Conservation (phyloP, 2,888 invertebrate species). For the Drosophila bunnanda region DNA sequence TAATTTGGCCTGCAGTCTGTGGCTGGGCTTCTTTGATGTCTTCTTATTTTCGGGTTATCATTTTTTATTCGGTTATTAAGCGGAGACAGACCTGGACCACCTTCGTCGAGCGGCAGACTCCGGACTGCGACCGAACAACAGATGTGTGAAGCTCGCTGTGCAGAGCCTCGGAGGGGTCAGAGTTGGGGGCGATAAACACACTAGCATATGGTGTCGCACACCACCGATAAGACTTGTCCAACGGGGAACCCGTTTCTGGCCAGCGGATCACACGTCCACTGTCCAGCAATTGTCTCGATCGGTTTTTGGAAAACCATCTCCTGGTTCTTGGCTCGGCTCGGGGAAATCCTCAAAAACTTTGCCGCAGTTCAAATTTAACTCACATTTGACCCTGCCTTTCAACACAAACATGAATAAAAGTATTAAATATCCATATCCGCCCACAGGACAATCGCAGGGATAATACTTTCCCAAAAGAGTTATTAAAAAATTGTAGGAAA, state of each 20-base stretch:
- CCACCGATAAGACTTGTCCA: constrained; percentile 31
- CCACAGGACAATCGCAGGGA: constrained; percentile 67
- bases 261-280: constrained; percentile 17
- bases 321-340: not conserved
- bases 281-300: constrained; percentile 16
- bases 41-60: constrained; percentile 80
- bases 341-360: constrained; percentile 47
- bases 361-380: constrained; percentile 64
- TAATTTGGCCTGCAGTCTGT: constrained; percentile 49
- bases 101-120: constrained; percentile 29
- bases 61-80: constrained; percentile 79
- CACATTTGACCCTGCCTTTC: constrained; percentile 58
- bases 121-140: constrained; percentile 47
- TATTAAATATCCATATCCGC: constrained; percentile 78
- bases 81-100: constrained; percentile 54
- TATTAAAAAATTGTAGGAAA: constrained; percentile 63
- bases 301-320: constrained; percentile 16
- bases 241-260: constrained; percentile 14
- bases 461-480: constrained; percentile 68
- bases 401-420: constrained; percentile 52
- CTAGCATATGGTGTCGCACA: constrained; percentile 58
- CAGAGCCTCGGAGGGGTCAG: constrained; percentile 55
- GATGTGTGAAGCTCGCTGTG: constrained; percentile 73
- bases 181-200: constrained; percentile 49
- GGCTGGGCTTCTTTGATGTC: constrained; percentile 71